phyloP scores from a whole-genome alignment of 2,113 vertebrate species.

The Paramormyrops kingsleyae region DNA sequence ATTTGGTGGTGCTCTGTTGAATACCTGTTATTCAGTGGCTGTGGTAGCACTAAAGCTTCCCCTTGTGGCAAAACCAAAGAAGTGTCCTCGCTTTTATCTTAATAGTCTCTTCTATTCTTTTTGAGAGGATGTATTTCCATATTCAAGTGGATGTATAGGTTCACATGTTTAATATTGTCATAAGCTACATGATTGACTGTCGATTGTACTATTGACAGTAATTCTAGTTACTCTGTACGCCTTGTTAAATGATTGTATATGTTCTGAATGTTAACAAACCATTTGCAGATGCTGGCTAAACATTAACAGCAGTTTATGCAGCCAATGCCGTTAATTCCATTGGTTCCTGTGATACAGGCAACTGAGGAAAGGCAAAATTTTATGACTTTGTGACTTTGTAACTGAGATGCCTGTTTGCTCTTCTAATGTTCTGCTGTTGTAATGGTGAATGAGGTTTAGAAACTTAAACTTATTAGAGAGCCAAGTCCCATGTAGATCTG shows the following conservation, averaged over 20 bases:
- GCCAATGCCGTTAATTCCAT: neutral
- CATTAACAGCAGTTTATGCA: constrained; percentile 34
- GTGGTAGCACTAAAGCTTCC: neutral
- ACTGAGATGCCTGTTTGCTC: neutral
- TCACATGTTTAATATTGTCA: neutral
- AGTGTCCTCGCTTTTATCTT: neutral
- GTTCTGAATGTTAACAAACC: constrained; percentile 26
- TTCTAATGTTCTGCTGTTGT: neutral
- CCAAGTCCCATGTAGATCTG: neutral
- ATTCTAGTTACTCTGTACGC: neutral
- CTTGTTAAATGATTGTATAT: neutral
- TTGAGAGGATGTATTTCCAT: neutral
- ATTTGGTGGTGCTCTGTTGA: neutral
- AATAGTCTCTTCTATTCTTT: neutral
- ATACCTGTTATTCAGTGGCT: neutral
- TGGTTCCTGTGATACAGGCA: neutral
- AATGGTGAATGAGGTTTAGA: neutral
- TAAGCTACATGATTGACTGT: neutral
- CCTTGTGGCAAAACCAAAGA: neutral
- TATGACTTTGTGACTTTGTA: neutral
- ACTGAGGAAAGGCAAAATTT: neutral
- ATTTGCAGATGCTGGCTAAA: constrained; percentile 35
- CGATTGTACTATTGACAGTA: neutral
- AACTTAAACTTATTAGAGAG: neutral
- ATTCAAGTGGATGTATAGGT: neutral